A percentile compares a stretch with the other conserved stretches of the same genome.
Evolutionary conservation across 2,888 invertebrate genomes (phyloP).

Genomic region (Ichneumoninae sp.): DNA sequence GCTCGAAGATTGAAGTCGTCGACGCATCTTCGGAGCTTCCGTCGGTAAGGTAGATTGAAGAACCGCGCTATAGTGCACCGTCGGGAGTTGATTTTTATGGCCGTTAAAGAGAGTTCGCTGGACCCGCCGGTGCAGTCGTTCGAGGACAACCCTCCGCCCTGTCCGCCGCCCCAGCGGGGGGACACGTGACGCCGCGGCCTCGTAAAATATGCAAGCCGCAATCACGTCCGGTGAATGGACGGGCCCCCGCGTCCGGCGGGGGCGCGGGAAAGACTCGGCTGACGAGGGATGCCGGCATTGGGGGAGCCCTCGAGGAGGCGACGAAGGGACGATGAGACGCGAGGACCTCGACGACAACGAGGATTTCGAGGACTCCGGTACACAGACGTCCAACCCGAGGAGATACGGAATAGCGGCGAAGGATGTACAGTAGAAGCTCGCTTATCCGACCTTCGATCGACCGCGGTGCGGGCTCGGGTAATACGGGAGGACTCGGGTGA

Average conservation of each 20-base stretch:
- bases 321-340: neutral
- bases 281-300: neutral
- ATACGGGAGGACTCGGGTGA: too few species aligned
- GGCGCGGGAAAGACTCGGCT: slow-evolving; percentile 4
- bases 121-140: neutral
- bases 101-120: slow-evolving; percentile 6
- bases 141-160: neutral
- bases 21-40: too few species aligned
- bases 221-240: slow-evolving; percentile 79
- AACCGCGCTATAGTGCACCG: neutral
- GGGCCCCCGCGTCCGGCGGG: slow-evolving; percentile 36
- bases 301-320: neutral
- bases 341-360: slow-evolving; percentile 24
- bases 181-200: slow-evolving; percentile 70
- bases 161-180: slow-evolving; percentile 41
- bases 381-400: neutral
- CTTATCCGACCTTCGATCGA: too few species aligned
- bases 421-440: slow-evolving; percentile 7
- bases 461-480: too few species aligned
- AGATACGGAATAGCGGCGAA: slow-evolving; percentile 48
- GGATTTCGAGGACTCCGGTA: slow-evolving; percentile 43
- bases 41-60: too few species aligned
- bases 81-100: slow-evolving; percentile 35
- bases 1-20: neutral
- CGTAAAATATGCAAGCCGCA: slow-evolving; percentile 80